These are phyloP conservation scores for Sebastes aleutianus DNA, from an alignment of 2,797 vertebrate genomes.

Conservation along the genomic window DNA sequence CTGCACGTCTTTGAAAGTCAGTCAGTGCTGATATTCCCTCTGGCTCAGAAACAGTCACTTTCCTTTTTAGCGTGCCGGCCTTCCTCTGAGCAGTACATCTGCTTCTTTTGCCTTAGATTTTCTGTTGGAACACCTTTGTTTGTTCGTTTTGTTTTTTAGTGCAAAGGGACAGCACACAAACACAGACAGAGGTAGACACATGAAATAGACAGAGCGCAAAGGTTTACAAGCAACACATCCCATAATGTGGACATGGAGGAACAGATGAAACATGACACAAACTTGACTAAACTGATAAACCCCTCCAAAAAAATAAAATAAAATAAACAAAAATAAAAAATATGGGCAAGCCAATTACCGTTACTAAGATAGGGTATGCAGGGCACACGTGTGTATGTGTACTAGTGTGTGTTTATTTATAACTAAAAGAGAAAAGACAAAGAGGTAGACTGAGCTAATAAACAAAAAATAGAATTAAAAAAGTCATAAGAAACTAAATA, in stretches of 20 bases:
- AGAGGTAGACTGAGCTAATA: neutral
- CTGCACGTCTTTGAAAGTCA: neutral
- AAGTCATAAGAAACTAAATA: neutral
- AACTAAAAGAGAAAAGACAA: neutral
- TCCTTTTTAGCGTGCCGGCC: neutral
- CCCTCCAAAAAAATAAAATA: neutral
- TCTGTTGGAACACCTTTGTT: neutral
- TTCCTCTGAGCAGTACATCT: neutral
- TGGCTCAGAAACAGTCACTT: neutral
- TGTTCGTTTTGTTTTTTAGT: neutral
- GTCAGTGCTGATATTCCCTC: slow-evolving; percentile 9
- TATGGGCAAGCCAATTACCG: neutral
- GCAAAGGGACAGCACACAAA: neutral
- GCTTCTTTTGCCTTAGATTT: neutral
- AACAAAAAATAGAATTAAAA: too few species aligned
- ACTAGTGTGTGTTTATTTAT: neutral
- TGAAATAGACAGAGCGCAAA: neutral
- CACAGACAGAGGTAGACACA: neutral
- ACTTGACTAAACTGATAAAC: neutral
- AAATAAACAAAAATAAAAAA: neutral
- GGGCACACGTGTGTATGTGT: neutral
- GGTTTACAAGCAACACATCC: neutral
- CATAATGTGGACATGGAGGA: neutral
- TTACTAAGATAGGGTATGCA: neutral
- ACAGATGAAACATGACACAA: neutral